Percentiles rank a stretch among this genome's conserved stretches.
Evolutionary conservation across 2,888 invertebrate genomes (phyloP).

Genomic region (Lasioglossum calceatum): DNA sequence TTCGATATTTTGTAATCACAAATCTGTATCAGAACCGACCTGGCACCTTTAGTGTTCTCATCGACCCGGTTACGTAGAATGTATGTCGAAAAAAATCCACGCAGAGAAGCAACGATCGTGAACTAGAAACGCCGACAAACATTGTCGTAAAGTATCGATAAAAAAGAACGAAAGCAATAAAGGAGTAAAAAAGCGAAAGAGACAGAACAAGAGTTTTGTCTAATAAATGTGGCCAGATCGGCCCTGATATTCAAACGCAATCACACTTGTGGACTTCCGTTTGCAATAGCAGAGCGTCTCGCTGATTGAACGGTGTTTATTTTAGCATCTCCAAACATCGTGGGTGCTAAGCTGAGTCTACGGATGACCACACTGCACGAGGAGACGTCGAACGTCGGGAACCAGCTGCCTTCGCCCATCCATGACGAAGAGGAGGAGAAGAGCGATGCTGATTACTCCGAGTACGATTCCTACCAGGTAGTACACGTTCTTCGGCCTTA

Average conservation of each 20-base stretch:
- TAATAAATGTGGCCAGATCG: conserved; percentile 68
- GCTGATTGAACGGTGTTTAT: conserved; percentile 45
- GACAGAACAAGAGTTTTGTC: conserved; percentile 16
- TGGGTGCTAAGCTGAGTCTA: conserved; percentile 91
- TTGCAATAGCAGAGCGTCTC: not conserved
- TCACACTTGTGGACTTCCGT: not conserved
- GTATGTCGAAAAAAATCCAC: conserved; percentile 29
- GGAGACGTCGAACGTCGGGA: conserved; percentile 86
- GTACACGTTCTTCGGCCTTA: conserved; percentile 34
- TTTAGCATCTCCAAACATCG: conserved; percentile 91
- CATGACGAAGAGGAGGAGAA: conserved; percentile 82
- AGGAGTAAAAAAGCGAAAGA: not conserved
- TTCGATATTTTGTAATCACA: conserved; percentile 56
- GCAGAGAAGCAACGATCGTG: not conserved
- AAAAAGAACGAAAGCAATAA: not conserved
- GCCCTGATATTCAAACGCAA: conserved; percentile 66
- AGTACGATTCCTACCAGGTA: conserved; percentile 82
- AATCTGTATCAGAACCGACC: conserved; percentile 74
- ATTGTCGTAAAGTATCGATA: not conserved
- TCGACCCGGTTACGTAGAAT: conserved; percentile 48
- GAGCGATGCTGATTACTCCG: conserved; percentile 81
- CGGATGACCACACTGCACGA: conserved; percentile 97
- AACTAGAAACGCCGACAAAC: not conserved
- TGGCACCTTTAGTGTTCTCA: conserved; percentile 67
- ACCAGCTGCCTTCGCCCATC: conserved; percentile 77